Evolutionary conservation across 2,797 vertebrate genomes (phyloP), one percentile per base, ranked within the genome.

Genomic region (Furcifer pardalis): DNA sequence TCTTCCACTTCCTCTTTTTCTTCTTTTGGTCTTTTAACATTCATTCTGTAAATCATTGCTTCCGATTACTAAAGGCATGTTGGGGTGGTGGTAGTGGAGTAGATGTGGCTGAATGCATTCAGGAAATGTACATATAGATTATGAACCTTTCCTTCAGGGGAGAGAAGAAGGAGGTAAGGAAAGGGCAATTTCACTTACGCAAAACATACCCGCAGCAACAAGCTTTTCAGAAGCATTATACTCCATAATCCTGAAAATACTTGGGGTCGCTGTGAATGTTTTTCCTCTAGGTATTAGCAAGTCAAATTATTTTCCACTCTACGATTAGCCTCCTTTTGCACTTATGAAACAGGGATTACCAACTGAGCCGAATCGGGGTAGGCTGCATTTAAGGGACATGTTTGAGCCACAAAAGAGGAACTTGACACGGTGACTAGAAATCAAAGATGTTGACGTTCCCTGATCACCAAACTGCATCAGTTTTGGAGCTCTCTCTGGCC

Each of bases 231-330:
- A 84, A 80, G 40, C 32, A 88, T 2, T 87, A 93, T 60, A 59
- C 40, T 3, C 90, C 92, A 60, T 86, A 85, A 92, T 52, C 92
- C 93, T 66, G 68, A 82, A 93, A 92, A 94, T 94, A 93, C 91
- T 91, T 93, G 92, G 91, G 94, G 94, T 77, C 82, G 86, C 89
- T 86, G 85, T 89, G 92, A 93, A 91, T 92, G 92, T 93, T 93
- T 90, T 90, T 91, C 91, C 85, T 37, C 79, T 72, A 40, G 6
- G 89, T 89, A 94, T 95, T 95, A 94, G 94, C 94, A 92, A 94
- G 91, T 94, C 94, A 94, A 94, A 95, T 94, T 88, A 93, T 93
- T 92, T 92, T 85, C 92, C 90, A 68, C 92, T 92, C 84, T 88
- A 80, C 93, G 92, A 94, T 95, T 94, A 94, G 93, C 91, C 89